phyloP scores from a whole-genome alignment of 2,113 vertebrate species.

The Aegypius monachus region DNA sequence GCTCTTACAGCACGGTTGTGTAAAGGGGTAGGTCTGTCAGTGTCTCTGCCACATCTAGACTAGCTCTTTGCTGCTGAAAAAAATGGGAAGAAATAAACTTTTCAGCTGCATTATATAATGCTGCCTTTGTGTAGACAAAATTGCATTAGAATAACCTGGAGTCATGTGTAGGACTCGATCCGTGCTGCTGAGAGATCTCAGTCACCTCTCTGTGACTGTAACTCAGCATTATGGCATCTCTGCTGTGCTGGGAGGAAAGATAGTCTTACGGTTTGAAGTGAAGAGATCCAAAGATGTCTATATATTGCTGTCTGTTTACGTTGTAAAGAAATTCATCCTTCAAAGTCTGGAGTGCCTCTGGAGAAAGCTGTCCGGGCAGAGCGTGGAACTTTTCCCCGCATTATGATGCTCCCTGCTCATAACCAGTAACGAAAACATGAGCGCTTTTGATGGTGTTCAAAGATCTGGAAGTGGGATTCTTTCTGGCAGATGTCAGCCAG shows the following conservation, averaged over 20 bases:
- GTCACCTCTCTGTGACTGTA: not conserved
- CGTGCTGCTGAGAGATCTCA: not conserved
- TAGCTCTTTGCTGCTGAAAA: not conserved
- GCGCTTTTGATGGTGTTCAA: rapidly evolving
- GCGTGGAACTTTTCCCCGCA: not conserved
- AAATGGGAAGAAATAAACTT: slow-evolving; percentile 16
- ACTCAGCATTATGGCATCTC: not conserved
- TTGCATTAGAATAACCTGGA: not conserved
- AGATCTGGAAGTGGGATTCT: not conserved
- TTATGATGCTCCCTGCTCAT: not conserved
- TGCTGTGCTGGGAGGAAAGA: not conserved
- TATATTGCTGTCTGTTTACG: not conserved
- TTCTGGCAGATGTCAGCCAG: not conserved
- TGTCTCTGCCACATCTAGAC: not conserved
- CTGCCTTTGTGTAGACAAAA: not conserved
- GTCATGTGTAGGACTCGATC: not conserved
- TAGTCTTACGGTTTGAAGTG: not conserved
- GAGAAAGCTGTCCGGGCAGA: not conserved
- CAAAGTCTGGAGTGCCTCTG: not conserved
- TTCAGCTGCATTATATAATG: not conserved
- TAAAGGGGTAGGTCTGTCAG: not conserved
- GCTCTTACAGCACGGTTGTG: not conserved
- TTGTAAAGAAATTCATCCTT: not conserved
- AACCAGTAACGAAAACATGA: rapidly evolving
- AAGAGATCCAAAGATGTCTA: not conserved